A percentile compares a stretch with the other conserved stretches of the same genome.
Evolutionary conservation across 2,797 vertebrate species (phyloP).

Genomic region (Coranthus polyacanthus): DNA sequence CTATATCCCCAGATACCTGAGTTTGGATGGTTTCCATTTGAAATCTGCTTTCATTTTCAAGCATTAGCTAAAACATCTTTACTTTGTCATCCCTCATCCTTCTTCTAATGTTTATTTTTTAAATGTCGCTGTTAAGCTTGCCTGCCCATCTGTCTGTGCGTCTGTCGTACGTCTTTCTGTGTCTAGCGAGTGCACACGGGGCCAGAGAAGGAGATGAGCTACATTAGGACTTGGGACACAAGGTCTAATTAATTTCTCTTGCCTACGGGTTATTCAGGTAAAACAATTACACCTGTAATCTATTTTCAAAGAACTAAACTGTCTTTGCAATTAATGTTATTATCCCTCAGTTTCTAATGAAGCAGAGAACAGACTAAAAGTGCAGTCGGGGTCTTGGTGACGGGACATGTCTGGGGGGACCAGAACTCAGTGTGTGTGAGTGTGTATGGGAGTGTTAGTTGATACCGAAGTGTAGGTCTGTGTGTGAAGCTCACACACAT

Average conservation of each 20-base stretch:
- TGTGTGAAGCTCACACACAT: conserved; percentile 59
- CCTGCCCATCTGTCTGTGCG: conserved; percentile 18
- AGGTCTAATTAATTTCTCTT: conserved; percentile 82
- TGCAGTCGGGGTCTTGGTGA: conserved; percentile 60
- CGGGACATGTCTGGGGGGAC: conserved; percentile 67
- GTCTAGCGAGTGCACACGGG: conserved; percentile 12
- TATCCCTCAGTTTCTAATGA: conserved; percentile 79
- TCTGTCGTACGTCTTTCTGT: conserved; percentile 10
- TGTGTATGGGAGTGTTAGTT: conserved; percentile 17
- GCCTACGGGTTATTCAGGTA: conserved; percentile 81
- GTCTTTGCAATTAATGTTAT: conserved; percentile 84
- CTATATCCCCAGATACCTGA: conserved; percentile 19
- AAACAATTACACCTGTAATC: conserved; percentile 88
- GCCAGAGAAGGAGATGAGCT: conserved; percentile 61
- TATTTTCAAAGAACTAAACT: conserved; percentile 84
- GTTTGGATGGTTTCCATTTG: conserved; percentile 28
- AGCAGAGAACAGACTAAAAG: conserved; percentile 64
- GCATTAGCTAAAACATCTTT: conserved; percentile 18
- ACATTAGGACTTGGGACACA: conserved; percentile 76
- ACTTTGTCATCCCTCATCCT: conserved; percentile 16
- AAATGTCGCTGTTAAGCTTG: conserved; percentile 8
- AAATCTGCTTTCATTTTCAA: conserved; percentile 38
- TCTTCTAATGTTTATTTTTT: conserved; percentile 9
- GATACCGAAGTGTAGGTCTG: conserved; percentile 17
- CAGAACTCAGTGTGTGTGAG: conserved; percentile 9